phyloP scores from a whole-genome alignment of 2,113 vertebrate species.

The Rattus rattus region DNA sequence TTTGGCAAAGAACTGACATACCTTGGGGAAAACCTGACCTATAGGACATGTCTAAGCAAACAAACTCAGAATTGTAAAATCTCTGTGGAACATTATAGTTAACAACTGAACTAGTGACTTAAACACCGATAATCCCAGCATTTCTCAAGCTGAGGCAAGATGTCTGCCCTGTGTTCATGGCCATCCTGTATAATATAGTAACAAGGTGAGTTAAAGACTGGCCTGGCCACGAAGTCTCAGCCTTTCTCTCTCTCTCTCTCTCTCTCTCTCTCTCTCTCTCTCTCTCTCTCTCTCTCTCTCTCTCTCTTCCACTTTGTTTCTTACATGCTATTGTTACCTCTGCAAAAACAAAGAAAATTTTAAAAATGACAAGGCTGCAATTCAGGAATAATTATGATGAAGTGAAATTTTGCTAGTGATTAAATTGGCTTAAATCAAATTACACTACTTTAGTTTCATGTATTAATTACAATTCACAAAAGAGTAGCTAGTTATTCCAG shows the following conservation, averaged over 20 bases:
- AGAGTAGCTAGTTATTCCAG: not conserved
- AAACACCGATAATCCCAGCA: not conserved
- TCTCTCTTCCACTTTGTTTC: too few relatives aligned
- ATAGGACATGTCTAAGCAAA: not conserved
- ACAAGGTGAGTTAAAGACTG: not conserved
- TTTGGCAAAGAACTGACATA: not conserved
- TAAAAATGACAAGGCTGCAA: not conserved
- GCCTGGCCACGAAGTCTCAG: too few relatives aligned
- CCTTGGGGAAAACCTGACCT: not conserved
- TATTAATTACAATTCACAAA: not conserved
- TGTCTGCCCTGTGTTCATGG: not conserved
- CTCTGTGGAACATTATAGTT: not conserved
- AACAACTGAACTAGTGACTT: not conserved
- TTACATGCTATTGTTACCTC: not conserved
- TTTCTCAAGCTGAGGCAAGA: not conserved
- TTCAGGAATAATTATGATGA: not conserved
- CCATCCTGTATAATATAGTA: not conserved
- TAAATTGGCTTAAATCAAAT: not conserved
- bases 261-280: too few relatives aligned
- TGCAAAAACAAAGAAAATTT: not conserved
- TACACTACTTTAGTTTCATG: not conserved
- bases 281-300: too few relatives aligned
- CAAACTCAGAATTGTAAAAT: not conserved
- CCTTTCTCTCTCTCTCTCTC: not conserved
- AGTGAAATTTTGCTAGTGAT: not conserved